phyloP scores from a whole-genome alignment of 2,113 vertebrate genomes.

The Bothrops jararaca region DNA sequence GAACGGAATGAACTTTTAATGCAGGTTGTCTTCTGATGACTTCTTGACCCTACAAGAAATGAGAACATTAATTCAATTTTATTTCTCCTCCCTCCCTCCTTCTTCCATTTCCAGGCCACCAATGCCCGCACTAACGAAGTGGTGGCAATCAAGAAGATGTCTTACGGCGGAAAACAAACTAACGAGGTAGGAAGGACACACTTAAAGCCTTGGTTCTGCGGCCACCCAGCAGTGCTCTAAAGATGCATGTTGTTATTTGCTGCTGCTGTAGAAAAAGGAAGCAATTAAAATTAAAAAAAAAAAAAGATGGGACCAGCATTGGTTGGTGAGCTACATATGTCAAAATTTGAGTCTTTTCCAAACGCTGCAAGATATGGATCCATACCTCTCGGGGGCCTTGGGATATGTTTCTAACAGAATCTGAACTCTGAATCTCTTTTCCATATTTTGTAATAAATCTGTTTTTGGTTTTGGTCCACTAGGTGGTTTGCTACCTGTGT shows the following conservation, averaged over 20 bases:
- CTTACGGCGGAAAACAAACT: slow-evolving; percentile 95
- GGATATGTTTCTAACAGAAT: neutral
- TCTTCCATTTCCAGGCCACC: slow-evolving; percentile 77
- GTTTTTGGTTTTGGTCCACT: neutral
- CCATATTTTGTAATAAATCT: neutral
- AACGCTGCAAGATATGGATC: neutral
- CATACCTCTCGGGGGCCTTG: neutral
- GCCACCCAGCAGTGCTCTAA: neutral
- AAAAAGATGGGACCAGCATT: neutral
- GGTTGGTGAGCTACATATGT: neutral
- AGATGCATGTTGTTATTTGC: neutral
- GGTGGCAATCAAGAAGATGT: slow-evolving; percentile 99
- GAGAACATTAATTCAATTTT: neutral
- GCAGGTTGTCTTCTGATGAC: neutral
- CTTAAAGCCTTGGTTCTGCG: neutral
- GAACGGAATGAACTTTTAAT: neutral
- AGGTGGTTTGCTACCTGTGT: neutral
- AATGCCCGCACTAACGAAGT: slow-evolving; percentile 95
- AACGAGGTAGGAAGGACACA: slow-evolving; percentile 82
- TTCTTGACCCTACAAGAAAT: neutral
- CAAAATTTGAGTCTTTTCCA: neutral
- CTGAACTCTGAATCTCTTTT: neutral
- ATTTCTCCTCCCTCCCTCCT: neutral
- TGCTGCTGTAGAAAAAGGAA: neutral
- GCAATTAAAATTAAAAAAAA: neutral